Conservation (phyloP, 2,888 invertebrate species). For the Drosophila hawaiiensis region DNA sequence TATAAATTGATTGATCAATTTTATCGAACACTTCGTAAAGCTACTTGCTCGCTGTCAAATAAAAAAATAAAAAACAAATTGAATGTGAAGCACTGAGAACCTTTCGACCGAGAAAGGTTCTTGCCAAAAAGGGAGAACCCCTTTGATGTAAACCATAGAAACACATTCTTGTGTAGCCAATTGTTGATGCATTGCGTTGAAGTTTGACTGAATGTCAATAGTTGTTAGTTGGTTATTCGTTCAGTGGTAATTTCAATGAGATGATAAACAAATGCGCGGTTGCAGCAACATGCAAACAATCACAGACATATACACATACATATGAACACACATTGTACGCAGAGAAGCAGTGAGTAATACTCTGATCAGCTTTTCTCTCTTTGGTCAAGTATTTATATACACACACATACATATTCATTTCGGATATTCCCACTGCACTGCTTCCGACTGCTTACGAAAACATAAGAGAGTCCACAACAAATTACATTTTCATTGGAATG, state of each 20-base stretch:
- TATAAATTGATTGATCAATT: neutral
- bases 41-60: neutral
- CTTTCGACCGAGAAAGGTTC: neutral
- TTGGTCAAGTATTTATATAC: neutral
- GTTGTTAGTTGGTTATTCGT: neutral
- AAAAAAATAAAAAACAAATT: neutral
- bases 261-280: neutral
- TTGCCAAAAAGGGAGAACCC: neutral
- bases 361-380: neutral
- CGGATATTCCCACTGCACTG: constrained; percentile 1
- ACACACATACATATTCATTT: neutral
- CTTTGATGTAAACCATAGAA: neutral
- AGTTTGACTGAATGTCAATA: neutral
- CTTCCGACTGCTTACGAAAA: neutral
- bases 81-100: neutral
- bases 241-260: neutral
- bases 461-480: neutral
- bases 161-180: neutral
- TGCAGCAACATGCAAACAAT: neutral
- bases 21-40: neutral
- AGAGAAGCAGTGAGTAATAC: neutral
- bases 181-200: neutral
- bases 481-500: neutral
- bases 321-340: neutral
- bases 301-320: neutral